Conservation (phyloP, 2,888 invertebrate species). For the Herminia tarsipennalis region DNA sequence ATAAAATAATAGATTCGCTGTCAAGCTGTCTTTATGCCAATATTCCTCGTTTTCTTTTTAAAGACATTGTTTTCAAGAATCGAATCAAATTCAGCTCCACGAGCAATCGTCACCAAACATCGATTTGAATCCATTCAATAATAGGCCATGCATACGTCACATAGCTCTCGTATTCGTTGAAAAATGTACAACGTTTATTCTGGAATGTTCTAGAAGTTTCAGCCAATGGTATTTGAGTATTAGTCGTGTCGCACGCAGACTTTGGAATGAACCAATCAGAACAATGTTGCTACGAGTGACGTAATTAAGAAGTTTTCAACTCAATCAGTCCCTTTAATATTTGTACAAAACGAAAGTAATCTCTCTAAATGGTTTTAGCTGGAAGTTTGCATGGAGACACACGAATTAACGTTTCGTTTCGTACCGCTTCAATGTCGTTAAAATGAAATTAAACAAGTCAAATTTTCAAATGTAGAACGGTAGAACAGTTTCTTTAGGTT, state of each 20-base stretch:
- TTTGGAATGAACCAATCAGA: conserved; percentile 36
- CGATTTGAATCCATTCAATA: neutral
- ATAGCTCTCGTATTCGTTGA: conserved; percentile 12
- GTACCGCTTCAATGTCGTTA: neutral
- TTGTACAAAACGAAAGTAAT: conserved; percentile 69
- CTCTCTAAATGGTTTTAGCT: conserved; percentile 61
- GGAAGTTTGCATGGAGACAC: conserved; percentile 41
- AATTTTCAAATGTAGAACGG: too few relatives aligned
- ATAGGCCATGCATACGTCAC: neutral
- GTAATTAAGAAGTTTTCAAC: conserved; percentile 69
- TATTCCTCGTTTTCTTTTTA: neutral
- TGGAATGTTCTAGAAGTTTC: conserved; percentile 25
- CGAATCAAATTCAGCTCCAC: neutral
- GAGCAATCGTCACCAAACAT: neutral
- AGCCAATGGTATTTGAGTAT: conserved; percentile 18
- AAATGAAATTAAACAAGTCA: too few relatives aligned
- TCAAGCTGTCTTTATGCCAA: too few relatives aligned
- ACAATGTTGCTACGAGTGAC: conserved; percentile 37
- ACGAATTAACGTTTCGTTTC: conserved; percentile 25
- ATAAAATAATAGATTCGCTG: too few relatives aligned
- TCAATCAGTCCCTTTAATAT: conserved; percentile 69
- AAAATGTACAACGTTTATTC: conserved; percentile 14
- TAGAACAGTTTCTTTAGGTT: too few relatives aligned
- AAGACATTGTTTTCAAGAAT: neutral
- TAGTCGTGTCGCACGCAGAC: conserved; percentile 28